These are phyloP conservation scores for Gulo gulo DNA, from an alignment of 2,113 vertebrate genomes.

Conservation along the genomic window DNA sequence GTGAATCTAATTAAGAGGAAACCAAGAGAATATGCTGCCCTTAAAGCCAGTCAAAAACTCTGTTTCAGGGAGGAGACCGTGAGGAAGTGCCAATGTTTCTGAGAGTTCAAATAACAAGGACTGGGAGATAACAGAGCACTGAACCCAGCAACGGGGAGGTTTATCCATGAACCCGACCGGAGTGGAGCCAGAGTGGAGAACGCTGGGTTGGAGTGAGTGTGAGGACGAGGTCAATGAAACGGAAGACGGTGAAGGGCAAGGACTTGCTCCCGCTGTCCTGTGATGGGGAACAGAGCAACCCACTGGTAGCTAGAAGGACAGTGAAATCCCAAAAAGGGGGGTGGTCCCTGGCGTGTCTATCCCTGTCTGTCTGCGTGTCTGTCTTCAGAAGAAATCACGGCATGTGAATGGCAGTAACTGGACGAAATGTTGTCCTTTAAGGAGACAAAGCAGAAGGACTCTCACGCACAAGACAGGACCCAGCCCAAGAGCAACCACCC, in stretches of 20 bases:
- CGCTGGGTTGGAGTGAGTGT: accelerated
- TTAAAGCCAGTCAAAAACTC: not conserved
- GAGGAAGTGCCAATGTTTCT: not conserved
- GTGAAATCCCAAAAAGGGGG: not conserved
- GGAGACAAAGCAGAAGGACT: not conserved
- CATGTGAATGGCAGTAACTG: too few species aligned
- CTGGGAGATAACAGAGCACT: not conserved
- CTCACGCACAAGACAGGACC: accelerated
- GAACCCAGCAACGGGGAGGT: accelerated
- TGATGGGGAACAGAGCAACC: not conserved
- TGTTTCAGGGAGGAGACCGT: not conserved
- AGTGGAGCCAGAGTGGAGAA: not conserved
- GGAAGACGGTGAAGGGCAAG: not conserved
- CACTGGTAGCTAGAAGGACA: accelerated
- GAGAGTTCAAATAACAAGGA: not conserved
- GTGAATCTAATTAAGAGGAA: not conserved
- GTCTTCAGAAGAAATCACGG: not conserved
- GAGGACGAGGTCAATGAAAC: not conserved
- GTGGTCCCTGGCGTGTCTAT: too few species aligned
- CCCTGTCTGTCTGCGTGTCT: not conserved
- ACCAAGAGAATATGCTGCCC: not conserved
- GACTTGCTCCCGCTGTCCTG: not conserved
- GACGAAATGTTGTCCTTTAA: not conserved
- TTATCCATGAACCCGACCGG: not conserved
- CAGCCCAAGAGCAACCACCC: not conserved